Percentiles rank a stretch among this genome's conserved stretches.
These are phyloP conservation scores for Apostichopus parvimensis DNA, from an alignment of 35 echinoderm and acorn worm genomes.

Conservation along the genomic window DNA sequence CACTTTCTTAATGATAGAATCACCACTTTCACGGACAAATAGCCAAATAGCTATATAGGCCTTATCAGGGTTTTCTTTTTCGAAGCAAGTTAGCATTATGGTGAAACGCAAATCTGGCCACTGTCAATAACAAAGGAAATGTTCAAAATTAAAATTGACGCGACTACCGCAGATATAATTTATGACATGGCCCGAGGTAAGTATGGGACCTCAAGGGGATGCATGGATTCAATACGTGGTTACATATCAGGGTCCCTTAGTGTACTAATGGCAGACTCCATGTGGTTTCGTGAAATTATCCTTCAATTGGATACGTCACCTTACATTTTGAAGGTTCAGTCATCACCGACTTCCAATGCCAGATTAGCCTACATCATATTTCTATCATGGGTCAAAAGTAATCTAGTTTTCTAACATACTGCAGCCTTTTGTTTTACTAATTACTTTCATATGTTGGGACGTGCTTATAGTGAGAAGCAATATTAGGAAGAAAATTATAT, in stretches of 20 bases:
- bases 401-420: background rate
- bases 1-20: too few species aligned
- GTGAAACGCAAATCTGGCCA: background rate
- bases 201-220: background rate
- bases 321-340: background rate
- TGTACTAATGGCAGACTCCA: background rate
- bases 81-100: background rate
- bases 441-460: background rate
- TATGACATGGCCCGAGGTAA: background rate
- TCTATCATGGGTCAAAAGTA: background rate
- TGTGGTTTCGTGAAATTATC: background rate
- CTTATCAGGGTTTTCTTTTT: too few species aligned
- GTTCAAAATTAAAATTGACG: background rate
- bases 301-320: background rate
- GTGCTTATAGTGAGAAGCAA: background rate
- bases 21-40: too few species aligned
- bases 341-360: background rate
- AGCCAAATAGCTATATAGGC: too few species aligned
- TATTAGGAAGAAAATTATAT: too few species aligned
- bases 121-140: background rate
- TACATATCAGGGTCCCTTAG: background rate
- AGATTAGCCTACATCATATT: background rate
- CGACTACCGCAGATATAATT: background rate
- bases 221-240: background rate
- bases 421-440: background rate